phyloP scores from a whole-genome alignment of 2,888 invertebrate species.

The Lomographa bimaculata region DNA sequence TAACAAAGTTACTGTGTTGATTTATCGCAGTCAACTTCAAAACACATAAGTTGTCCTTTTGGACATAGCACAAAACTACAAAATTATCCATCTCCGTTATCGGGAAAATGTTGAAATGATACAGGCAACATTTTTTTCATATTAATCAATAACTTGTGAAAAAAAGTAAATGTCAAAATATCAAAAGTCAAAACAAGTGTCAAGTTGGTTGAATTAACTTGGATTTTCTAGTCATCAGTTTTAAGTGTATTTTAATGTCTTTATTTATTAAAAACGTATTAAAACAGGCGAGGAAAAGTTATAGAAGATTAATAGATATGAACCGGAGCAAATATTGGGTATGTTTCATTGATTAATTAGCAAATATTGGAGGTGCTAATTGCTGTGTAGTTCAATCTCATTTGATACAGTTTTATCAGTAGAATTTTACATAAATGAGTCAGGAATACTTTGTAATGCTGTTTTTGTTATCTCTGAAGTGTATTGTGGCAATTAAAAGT shows the following conservation, averaged over 20 bases:
- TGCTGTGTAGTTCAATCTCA: slow-evolving; percentile 4
- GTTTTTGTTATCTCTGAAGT: slow-evolving; percentile 21
- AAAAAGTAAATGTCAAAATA: no score
- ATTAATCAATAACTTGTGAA: slow-evolving; percentile 22
- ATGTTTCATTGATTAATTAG: slow-evolving; percentile 41
- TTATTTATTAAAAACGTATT: slow-evolving; percentile 61
- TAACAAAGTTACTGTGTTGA: no score
- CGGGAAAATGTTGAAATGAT: slow-evolving; percentile 4
- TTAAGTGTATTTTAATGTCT: slow-evolving; percentile 51
- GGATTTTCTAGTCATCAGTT: slow-evolving; percentile 16
- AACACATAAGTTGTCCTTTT: no score
- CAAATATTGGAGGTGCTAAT: slow-evolving; percentile 24
- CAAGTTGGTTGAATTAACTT: slow-evolving; percentile 6
- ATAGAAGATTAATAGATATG: slow-evolving; percentile 51
- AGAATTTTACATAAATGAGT: slow-evolving; percentile 9
- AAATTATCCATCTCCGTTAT: not conserved
- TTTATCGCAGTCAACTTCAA: no score
- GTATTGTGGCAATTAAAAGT: slow-evolving; percentile 3
- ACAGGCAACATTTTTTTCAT: slow-evolving; percentile 19
- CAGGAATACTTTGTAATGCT: no score
- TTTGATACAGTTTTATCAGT: slow-evolving; percentile 15
- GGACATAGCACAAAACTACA: no score
- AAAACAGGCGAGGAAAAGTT: slow-evolving; percentile 53
- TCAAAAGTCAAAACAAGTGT: slow-evolving; percentile 5
- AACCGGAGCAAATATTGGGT: slow-evolving; percentile 57